Base-by-base conservation (phyloP, 1,140 invertebrate genomes). In the Steinernema feltiae region DNA sequence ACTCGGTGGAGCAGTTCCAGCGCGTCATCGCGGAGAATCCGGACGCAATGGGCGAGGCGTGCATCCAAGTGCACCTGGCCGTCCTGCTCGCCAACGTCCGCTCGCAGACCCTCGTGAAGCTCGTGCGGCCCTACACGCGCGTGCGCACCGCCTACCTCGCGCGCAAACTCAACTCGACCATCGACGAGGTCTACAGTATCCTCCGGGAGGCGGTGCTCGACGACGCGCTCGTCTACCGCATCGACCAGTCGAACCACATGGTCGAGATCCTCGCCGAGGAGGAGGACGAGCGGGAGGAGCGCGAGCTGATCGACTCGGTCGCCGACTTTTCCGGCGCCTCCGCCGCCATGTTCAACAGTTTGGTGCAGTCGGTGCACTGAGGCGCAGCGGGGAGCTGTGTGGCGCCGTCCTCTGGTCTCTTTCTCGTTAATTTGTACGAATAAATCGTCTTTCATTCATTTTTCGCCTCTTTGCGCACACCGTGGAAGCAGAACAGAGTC, bases 131-230 rank as follows among this genome's bases (percentile, higher is more conserved):
- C 7, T 99, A 99, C 87, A 98, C 95, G 41, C 91, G 95, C 83
- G 98, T 99, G 84, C 93, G 96, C 85, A 97, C 99, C 86, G 93
- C 94, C 15, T 98, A 98, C 84, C 97, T 99, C 86, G 97, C 96
- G 1, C 93, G 93, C 88, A 94, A 98, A 88, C 88, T 99, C 30
- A 98, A 98, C 86, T 98, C 99, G 84, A 94, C 97, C 87, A 92
- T 92, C 53, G 90, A 90, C 76, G 97, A 99, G 89, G 96, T 99
- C 30, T 95, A 98, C 89, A 95, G 92, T 88, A 89, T 99, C 30
- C 88, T 99, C 72, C 95, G 99, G n/a, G 97, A 95, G 31, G 98
- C 96, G 88, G 99, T 99, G 87, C 90, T 99, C 80, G 97, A 99
- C 88, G 72, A 79, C 31, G 76, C 76, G 35, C 63, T 76, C 24